A percentile compares a stretch with the other conserved stretches of the same genome.
phyloP scores from a whole-genome alignment of 2,888 invertebrate species.

The Ophonus ardosiacus region DNA sequence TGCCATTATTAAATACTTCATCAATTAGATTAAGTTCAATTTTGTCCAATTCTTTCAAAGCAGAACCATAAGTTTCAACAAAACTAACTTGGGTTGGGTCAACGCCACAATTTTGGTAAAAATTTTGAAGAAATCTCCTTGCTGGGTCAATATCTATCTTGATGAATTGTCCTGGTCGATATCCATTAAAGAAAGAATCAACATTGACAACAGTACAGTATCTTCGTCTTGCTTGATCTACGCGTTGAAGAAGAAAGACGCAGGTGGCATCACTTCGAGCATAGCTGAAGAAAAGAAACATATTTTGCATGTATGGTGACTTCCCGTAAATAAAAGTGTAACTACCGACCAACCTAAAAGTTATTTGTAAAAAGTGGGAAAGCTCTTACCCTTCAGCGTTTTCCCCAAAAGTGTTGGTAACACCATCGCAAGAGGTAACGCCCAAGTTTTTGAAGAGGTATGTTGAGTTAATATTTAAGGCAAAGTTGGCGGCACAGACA shows the following conservation, averaged over 20 bases:
- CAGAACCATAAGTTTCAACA: slow-evolving; percentile 74
- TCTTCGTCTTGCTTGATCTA: slow-evolving; percentile 76
- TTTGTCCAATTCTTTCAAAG: slow-evolving; percentile 71
- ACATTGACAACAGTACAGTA: slow-evolving; percentile 79
- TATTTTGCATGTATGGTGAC: neutral
- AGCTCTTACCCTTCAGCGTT: slow-evolving; percentile 75
- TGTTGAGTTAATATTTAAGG: slow-evolving; percentile 80
- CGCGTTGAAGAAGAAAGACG: slow-evolving; percentile 86
- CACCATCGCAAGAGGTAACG: slow-evolving; percentile 80
- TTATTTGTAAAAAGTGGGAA: neutral
- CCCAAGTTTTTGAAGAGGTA: slow-evolving; percentile 81
- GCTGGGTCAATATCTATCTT: slow-evolving; percentile 73
- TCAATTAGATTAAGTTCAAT: slow-evolving; percentile 96
- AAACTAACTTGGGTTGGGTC: slow-evolving; percentile 73
- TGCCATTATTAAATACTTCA: slow-evolving; percentile 84
- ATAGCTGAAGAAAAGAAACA: slow-evolving; percentile 79
- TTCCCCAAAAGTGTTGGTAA: slow-evolving; percentile 82
- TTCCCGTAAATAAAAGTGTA: too few species aligned
- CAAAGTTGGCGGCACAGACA: slow-evolving; percentile 92
- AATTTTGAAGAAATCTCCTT: slow-evolving; percentile 77
- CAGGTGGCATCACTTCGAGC: slow-evolving; percentile 90
- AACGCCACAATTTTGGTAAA: slow-evolving; percentile 77
- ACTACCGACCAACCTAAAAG: neutral
- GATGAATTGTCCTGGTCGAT: slow-evolving; percentile 73
- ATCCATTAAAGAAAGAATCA: slow-evolving; percentile 79